Base-by-base conservation (phyloP, 2,797 vertebrate species). In the Halcyon badia region DNA sequence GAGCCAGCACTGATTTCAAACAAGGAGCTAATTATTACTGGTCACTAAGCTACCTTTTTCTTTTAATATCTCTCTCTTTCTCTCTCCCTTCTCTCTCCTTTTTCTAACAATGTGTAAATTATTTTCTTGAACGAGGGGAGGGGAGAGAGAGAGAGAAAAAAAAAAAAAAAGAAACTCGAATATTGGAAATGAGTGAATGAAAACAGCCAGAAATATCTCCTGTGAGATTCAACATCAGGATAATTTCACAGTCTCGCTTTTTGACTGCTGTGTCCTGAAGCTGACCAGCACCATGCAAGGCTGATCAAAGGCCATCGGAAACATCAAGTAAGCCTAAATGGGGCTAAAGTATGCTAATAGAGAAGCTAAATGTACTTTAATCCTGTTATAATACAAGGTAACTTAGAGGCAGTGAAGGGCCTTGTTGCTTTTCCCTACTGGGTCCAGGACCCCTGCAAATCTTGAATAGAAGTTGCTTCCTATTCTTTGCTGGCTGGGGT, bases 361-460 rank as follows among this genome's bases (percentile, higher is more conserved):
- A 97, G 96, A 97, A 98, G 98, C 98, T 98, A 98, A 98, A 98
- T 98, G 98, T 98, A 98, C 98, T 98, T 98, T 99, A 99, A 99
- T 99, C 99, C 98, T 98, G 98, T 98, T 98, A 98, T 98, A 98
- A 98, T 98, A 98, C 98, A 98, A 98, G 98, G 98, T 98, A 98
- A 98, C 98, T 98, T 91, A 94, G 97, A 98, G 94, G 98, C 98
- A 97, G 96, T 96, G 97, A 98, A 97, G 96, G 97, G 97, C 96
- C 97, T 95, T 78, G 97, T 98, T 98, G 97, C 95, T 97, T 98
- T 97, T 97, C 97, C 96, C 97, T 83, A 95, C 97, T 98, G 97
- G 93, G 97, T 97, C 95, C 94, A 96, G 98, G 97, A 98, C 98
- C 97, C 98, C 98, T 98, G 97, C 96, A 97, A 98, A 95, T 77